Conservation (phyloP, 2,797 vertebrate genomes). For the Cheracebus regulus region DNA sequence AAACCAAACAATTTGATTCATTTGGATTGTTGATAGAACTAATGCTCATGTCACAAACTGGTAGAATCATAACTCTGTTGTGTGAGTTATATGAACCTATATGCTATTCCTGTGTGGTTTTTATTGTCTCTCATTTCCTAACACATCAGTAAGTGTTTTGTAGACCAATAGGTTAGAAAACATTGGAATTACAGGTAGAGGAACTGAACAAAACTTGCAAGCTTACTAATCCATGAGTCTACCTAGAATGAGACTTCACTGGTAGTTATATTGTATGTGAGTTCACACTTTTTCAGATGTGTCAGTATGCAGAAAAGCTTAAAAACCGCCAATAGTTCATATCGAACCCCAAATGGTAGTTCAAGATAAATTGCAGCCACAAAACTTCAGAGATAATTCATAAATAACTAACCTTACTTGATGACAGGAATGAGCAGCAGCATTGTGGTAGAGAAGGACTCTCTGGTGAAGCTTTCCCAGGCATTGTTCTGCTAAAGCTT, state of each 20-base stretch:
- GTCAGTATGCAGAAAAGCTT: neutral
- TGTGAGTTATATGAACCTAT: neutral
- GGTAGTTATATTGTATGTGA: neutral
- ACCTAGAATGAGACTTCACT: neutral
- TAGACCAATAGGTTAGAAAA: neutral
- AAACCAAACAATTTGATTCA: neutral
- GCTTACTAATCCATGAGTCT: neutral
- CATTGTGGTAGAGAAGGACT: neutral
- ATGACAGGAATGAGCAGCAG: neutral
- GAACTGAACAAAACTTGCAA: neutral
- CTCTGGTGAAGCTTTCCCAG: neutral
- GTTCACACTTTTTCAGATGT: neutral
- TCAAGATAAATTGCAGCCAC: neutral
- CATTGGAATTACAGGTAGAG: neutral
- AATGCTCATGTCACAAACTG: neutral
- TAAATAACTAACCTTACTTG: neutral
- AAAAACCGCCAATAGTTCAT: neutral
- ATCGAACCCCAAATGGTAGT: neutral
- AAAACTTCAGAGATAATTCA: neutral
- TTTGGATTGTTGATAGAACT: neutral
- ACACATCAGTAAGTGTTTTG: neutral
- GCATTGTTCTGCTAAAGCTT: neutral
- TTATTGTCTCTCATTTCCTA: neutral
- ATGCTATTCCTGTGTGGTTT: neutral
- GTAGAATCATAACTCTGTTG: neutral